These are phyloP conservation scores for Microcebus lehilahytsara DNA, from an alignment of 2,113 vertebrate genomes.

Conservation along the genomic window DNA sequence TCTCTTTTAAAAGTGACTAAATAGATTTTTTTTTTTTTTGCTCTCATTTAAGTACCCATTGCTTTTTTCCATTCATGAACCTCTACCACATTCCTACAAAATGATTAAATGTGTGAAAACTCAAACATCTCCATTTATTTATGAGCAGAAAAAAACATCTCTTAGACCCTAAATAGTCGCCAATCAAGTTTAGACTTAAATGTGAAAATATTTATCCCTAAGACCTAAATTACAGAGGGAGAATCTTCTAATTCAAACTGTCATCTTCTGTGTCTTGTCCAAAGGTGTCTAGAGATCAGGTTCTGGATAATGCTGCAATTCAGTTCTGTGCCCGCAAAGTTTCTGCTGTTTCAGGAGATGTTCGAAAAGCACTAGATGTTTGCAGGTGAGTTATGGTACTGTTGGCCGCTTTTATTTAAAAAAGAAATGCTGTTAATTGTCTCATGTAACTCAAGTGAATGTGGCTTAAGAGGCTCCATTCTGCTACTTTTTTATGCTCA, in stretches of 20 bases:
- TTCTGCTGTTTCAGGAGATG: slow-evolving; percentile 94
- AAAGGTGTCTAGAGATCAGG: slow-evolving; percentile 86
- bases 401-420: slow-evolving; percentile 58
- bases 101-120: not conserved
- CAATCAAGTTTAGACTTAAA: not conserved
- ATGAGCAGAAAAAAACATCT: slow-evolving; percentile 11
- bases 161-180: not conserved
- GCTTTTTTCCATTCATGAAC: not conserved
- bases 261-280: not conserved
- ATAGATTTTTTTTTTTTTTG: not conserved
- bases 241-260: not conserved
- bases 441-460: not conserved
- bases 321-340: slow-evolving; percentile 98
- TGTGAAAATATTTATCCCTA: slow-evolving; percentile 8
- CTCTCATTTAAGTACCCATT: not conserved
- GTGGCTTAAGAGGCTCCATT: slow-evolving; percentile 75
- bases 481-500: slow-evolving; percentile 60
- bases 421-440: slow-evolving; percentile 57
- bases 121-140: not conserved
- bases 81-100: not conserved
- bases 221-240: not conserved
- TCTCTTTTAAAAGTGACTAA: slow-evolving; percentile 23
- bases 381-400: slow-evolving; percentile 88
- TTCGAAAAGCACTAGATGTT: slow-evolving; percentile 94
- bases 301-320: slow-evolving; percentile 89